phyloP scores from a whole-genome alignment of 2,888 invertebrate genomes.

The Ypsolopha scabrella region DNA sequence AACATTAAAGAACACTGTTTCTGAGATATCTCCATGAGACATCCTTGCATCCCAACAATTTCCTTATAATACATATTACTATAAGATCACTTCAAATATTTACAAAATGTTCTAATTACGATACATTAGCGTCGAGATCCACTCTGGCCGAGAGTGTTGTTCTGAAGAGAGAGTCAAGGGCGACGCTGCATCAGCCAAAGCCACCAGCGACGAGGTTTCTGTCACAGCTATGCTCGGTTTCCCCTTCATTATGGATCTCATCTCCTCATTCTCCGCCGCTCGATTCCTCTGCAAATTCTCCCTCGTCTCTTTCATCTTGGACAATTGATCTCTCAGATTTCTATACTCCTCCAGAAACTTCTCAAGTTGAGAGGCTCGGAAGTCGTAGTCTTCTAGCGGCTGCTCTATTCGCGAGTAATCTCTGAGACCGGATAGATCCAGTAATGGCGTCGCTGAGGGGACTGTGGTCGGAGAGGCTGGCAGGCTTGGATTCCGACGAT shows the following conservation, averaged over 20 bases:
- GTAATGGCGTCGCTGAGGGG: conserved; percentile 71
- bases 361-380: conserved; percentile 83
- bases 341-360: conserved; percentile 85
- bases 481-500: conserved; percentile 68
- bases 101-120: conserved; percentile 34
- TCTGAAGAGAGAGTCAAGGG: conserved; percentile 52
- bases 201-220: conserved; percentile 55
- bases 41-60: conserved; percentile 51
- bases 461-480: conserved; percentile 73
- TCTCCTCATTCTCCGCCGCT: conserved; percentile 61
- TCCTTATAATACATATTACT: conserved; percentile 7
- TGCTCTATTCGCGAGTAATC: conserved; percentile 53
- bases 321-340: conserved; percentile 80
- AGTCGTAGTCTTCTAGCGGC: conserved; percentile 74
- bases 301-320: conserved; percentile 84
- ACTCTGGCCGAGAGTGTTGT: conserved; percentile 48
- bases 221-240: conserved; percentile 66
- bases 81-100: conserved; percentile 2
- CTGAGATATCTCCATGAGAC: conserved; percentile 23
- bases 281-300: conserved; percentile 71
- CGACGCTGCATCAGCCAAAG: conserved; percentile 50
- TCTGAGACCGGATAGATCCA: conserved; percentile 71
- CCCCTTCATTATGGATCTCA: conserved; percentile 68
- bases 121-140: conserved; percentile 56
- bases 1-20: conserved; percentile 45